Evolutionary conservation across 2,888 invertebrate genomes (phyloP).

Genomic region (Ornithoptera alexandrae): DNA sequence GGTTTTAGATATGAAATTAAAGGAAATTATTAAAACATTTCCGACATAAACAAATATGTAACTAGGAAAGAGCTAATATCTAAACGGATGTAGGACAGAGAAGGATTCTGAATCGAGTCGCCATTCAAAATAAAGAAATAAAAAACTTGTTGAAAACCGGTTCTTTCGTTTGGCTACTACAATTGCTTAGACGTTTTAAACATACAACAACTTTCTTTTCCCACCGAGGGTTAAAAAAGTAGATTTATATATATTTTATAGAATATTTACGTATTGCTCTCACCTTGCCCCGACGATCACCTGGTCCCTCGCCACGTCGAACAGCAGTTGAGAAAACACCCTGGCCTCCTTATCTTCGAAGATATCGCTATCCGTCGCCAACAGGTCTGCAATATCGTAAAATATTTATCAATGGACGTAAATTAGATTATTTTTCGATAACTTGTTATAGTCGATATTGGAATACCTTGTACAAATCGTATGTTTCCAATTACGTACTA

Average conservation of each 20-base stretch:
- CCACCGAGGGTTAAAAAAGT: background rate
- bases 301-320: conserved; percentile 92
- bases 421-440: conserved; percentile 5
- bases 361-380: conserved; percentile 82
- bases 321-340: conserved; percentile 90
- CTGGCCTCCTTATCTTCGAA: conserved; percentile 87
- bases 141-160: background rate
- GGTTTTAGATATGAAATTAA: too few species aligned
- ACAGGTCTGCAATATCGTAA: conserved; percentile 80
- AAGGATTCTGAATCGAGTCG: too few species aligned
- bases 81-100: too few species aligned
- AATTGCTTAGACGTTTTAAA: background rate
- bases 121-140: too few species aligned
- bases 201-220: background rate
- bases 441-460: background rate
- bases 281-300: conserved; percentile 94
- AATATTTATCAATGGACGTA: conserved; percentile 22
- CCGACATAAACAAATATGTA: too few species aligned
- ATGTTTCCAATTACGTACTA: conserved; percentile 4
- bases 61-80: too few species aligned
- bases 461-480: conserved; percentile 3
- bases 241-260: background rate
- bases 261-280: conserved; percentile 48
- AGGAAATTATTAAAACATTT: too few species aligned
- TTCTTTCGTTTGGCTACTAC: background rate